phyloP scores from a whole-genome alignment of 2,113 vertebrate species.

The Daboia siamensis region DNA sequence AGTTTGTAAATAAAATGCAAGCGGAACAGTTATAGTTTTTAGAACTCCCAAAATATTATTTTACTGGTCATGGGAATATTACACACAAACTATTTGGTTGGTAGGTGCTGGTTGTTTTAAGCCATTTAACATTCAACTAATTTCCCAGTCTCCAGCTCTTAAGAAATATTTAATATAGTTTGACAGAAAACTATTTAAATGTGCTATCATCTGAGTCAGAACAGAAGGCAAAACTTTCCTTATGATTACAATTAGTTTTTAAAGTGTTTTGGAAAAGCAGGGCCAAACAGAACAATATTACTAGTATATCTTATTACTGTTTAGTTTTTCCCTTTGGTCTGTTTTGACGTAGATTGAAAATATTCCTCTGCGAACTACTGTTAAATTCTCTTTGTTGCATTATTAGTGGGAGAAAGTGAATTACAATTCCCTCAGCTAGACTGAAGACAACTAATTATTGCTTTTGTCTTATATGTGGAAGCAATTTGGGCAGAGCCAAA shows the following conservation, averaged over 20 bases:
- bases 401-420: background rate
- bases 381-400: background rate
- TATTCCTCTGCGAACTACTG: background rate
- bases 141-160: background rate
- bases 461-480: background rate
- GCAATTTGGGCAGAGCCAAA: background rate
- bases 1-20: background rate
- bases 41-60: background rate
- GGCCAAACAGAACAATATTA: background rate
- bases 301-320: background rate
- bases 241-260: slow-evolving; percentile 6
- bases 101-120: background rate
- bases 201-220: slow-evolving; percentile 2
- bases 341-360: background rate
- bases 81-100: accelerated
- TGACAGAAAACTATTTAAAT: background rate
- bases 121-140: accelerated
- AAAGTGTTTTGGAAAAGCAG: background rate
- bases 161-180: background rate
- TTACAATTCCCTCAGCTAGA: background rate
- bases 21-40: background rate
- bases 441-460: background rate
- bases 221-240: background rate
- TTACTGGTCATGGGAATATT: background rate
- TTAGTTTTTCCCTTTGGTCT: background rate